phyloP scores from a whole-genome alignment of 2,888 invertebrate species.

The Tenthredo livida region DNA sequence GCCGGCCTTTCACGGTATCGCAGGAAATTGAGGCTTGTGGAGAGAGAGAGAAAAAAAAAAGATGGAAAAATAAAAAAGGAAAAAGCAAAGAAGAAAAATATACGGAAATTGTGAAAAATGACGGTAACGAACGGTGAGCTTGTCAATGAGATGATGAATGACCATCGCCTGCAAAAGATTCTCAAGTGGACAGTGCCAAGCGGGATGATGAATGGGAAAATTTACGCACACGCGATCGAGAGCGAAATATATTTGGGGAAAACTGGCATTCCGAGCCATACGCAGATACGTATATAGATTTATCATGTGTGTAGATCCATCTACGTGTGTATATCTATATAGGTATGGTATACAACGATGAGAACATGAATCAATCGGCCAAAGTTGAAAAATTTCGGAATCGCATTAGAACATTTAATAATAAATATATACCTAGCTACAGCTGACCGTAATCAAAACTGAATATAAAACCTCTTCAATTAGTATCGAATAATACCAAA shows the following conservation, averaged over 20 bases:
- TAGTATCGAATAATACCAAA: background rate
- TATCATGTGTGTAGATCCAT: background rate
- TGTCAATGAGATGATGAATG: constrained; percentile 50
- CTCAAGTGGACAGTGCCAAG: constrained; percentile 39
- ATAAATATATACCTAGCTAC: background rate
- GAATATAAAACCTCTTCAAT: background rate
- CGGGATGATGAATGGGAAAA: constrained; percentile 50
- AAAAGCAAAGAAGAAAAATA: constrained; percentile 14
- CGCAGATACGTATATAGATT: constrained; percentile 12
- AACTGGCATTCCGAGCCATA: background rate
- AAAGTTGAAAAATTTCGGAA: background rate
- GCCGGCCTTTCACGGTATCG: constrained; percentile 28
- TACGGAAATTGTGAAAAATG: constrained; percentile 50
- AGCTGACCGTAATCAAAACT: background rate
- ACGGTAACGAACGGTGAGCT: constrained; percentile 39
- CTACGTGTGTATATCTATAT: background rate
- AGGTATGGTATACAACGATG: background rate
- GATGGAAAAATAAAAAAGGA: background rate
- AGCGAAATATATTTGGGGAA: constrained; percentile 12
- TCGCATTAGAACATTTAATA: background rate
- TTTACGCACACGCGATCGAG: background rate
- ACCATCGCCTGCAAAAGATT: constrained; percentile 27
- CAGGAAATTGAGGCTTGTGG: constrained; percentile 17
- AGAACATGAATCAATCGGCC: background rate
- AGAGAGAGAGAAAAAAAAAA: background rate